phyloP scores from a whole-genome alignment of 2,797 vertebrate species.

The Gymnopithys bicolor region DNA sequence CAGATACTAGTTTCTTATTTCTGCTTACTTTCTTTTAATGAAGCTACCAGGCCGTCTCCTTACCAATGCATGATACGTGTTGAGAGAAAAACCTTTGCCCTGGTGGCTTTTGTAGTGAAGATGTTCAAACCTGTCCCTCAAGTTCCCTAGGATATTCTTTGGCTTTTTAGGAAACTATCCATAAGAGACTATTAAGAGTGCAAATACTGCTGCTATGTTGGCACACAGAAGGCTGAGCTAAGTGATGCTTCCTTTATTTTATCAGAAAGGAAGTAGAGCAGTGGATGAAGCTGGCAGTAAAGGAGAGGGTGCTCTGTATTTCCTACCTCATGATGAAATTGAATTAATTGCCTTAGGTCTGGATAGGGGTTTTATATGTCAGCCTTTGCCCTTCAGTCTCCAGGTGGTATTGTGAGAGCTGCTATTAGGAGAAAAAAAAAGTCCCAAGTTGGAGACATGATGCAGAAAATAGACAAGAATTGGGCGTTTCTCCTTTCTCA shows the following conservation, averaged over 20 bases:
- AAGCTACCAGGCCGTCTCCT: neutral
- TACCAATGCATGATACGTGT: rapidly evolving
- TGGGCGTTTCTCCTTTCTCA: neutral
- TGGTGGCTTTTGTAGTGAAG: neutral
- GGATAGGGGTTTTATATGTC: neutral
- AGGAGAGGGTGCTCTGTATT: neutral
- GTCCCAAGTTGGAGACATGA: neutral
- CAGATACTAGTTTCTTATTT: neutral
- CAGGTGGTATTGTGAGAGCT: neutral
- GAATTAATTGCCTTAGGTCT: neutral
- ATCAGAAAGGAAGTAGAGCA: neutral
- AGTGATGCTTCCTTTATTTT: neutral
- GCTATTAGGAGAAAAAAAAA: neutral
- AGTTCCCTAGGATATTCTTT: neutral
- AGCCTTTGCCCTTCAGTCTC: neutral
- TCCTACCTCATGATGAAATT: neutral
- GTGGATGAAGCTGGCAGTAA: neutral
- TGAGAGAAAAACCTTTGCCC: neutral
- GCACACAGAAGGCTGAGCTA: neutral
- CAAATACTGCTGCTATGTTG: neutral
- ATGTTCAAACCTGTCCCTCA: neutral
- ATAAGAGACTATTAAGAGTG: neutral
- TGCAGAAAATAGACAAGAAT: neutral
- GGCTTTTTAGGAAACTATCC: neutral
- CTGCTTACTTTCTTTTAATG: neutral